Conservation (phyloP, 92 coral and sea anemone species). For the Paramuricea clavata region DNA sequence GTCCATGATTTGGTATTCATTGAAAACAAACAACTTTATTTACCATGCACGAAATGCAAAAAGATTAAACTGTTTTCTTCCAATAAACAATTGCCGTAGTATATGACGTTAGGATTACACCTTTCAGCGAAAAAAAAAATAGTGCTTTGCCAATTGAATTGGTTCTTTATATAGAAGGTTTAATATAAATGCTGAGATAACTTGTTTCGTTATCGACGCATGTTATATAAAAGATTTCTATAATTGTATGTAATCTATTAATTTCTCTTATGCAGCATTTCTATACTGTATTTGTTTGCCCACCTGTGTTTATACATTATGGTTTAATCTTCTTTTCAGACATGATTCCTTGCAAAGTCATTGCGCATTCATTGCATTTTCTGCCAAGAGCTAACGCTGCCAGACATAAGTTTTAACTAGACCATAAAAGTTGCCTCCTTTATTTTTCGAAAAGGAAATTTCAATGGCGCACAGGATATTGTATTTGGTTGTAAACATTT, state of each 20-base stretch:
- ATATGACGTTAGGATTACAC: no score
- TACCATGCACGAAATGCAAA: neutral
- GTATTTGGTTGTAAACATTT: constrained; percentile 10
- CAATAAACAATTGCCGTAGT: neutral
- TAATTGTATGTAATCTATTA: neutral
- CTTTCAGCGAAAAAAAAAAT: no score
- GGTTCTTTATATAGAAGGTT: neutral
- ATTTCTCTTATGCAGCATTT: neutral
- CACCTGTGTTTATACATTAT: constrained; percentile 19
- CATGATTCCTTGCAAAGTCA: neutral
- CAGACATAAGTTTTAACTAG: neutral
- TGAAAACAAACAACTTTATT: constrained; percentile 22
- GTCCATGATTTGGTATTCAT: neutral
- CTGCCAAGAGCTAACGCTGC: neutral
- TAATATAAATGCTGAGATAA: neutral
- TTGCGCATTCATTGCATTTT: neutral
- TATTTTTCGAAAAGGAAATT: neutral
- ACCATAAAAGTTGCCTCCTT: neutral
- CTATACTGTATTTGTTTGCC: neutral
- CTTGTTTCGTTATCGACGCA: neutral
- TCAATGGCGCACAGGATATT: constrained; percentile 11
- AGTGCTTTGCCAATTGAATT: no score
- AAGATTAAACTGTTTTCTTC: neutral
- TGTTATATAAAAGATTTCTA: neutral
- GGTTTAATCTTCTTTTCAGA: neutral